Conservation (phyloP, 2,888 invertebrate genomes). For the Cryptocephalus moraei region DNA sequence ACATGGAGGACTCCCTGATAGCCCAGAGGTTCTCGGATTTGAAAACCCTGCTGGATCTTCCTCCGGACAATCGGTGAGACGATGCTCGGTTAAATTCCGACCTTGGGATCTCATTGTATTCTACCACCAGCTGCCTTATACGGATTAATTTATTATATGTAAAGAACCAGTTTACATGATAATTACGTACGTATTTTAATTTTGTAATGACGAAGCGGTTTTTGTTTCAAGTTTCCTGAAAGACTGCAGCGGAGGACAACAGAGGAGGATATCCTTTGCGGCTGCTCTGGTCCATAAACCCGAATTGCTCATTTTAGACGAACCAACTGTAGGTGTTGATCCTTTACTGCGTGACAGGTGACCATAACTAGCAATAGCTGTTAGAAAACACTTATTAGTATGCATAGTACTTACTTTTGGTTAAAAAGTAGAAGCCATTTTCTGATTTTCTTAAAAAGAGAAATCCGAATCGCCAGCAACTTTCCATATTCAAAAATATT, state of each 20-base stretch:
- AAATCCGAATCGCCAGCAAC: neutral
- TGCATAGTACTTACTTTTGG: no score
- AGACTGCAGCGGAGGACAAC: slow-evolving; percentile 80
- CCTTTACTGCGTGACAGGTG: slow-evolving; percentile 76
- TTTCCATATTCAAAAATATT: no score
- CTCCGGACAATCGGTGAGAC: slow-evolving; percentile 47
- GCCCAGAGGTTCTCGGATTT: slow-evolving; percentile 59
- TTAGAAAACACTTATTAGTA: neutral
- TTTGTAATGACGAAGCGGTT: neutral
- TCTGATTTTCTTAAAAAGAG: neutral
- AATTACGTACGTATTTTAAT: no score
- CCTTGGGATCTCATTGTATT: neutral
- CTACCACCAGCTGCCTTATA: no score
- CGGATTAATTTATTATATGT: no score
- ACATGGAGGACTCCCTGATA: slow-evolving; percentile 55
- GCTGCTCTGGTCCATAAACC: slow-evolving; percentile 83
- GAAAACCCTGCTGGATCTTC: slow-evolving; percentile 63
- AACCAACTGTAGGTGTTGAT: slow-evolving; percentile 91
- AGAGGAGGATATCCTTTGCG: slow-evolving; percentile 79
- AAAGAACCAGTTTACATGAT: no score
- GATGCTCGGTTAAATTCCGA: neutral
- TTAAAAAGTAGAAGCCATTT: neutral
- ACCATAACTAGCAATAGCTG: neutral
- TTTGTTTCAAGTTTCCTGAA: slow-evolving; percentile 41
- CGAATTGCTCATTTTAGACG: slow-evolving; percentile 79